Evolutionary conservation across 2,888 invertebrate genomes (phyloP), one percentile per base, ranked within the genome.

Genomic region (Ormyrus nitidulus): DNA sequence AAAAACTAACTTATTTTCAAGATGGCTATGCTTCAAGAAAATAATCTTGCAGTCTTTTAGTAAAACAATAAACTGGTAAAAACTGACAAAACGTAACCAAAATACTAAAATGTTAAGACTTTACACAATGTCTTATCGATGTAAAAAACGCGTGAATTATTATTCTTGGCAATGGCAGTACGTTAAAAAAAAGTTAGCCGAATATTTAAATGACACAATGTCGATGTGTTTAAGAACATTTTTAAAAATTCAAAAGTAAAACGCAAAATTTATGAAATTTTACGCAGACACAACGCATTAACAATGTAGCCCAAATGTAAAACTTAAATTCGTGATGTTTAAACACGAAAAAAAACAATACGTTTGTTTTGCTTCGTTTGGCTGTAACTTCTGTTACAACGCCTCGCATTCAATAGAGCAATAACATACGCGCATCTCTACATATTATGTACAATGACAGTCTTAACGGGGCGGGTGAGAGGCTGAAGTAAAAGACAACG

Each of bases 361-460:
- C 56, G 51, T 68, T 19, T 46, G 61, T 70, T 34, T 58, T 34
- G 6, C 13, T 34, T 75, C 56, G 51, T 61, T 62, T 19, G 49
- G 54, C 48, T 73, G 54, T 61, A 58, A 59, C 9, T 72, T 51
- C 56, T 62, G 54, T n/a, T 34, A 48, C 34, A 7, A 56, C 59
- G 56, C 62, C 44, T 19, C 56, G 44, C 64, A 19, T 66, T 71
- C 8, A 19, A 34, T 34, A 70, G 19, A 71, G 48, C 68, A 66
- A 77, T 77, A 74, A 77, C 64, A 53, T 64, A 66, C 70, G 74
- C 74, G 46, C 58, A 59, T 77, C 56, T 58, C 53, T 61, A 78
- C 54, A 76, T 72, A 9, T 64, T 76, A 81, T 81, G 56, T 79
- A 79, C 81, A 81, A 76, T 69, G 68, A 81, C 75, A 81, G 81